Evolutionary conservation across 2,797 vertebrate species (phyloP).

Genomic region (Acropternis orthonyx): DNA sequence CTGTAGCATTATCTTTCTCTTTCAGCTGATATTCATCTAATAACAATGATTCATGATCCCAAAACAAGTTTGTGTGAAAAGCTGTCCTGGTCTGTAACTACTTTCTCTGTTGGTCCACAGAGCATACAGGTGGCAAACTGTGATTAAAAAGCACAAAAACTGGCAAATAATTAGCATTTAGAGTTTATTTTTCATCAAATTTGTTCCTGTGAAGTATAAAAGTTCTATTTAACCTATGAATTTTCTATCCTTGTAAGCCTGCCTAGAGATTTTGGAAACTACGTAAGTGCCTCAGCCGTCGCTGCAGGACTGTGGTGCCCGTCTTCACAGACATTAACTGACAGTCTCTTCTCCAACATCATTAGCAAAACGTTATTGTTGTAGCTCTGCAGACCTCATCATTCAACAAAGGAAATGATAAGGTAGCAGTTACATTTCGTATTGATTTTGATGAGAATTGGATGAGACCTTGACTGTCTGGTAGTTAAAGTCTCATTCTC

Average conservation of each 20-base stretch:
- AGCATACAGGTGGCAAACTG: not conserved
- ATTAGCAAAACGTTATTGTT: not conserved
- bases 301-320: not conserved
- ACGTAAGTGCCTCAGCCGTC: not conserved
- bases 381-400: not conserved
- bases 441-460: conserved; percentile 20
- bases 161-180: not conserved
- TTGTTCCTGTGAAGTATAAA: not conserved
- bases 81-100: not conserved
- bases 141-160: not conserved
- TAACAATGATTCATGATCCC: not conserved
- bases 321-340: not conserved
- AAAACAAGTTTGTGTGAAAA: not conserved
- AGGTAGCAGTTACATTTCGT: not conserved
- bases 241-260: not conserved
- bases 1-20: not conserved
- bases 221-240: not conserved
- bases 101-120: not conserved
- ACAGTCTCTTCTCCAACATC: not conserved
- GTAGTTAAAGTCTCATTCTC: not conserved
- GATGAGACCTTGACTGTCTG: not conserved
- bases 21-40: not conserved
- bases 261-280: not conserved
- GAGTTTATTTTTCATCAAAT: not conserved
- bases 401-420: not conserved